phyloP scores from a whole-genome alignment of 1,140 invertebrate species.

The Pogonus chalceus region DNA sequence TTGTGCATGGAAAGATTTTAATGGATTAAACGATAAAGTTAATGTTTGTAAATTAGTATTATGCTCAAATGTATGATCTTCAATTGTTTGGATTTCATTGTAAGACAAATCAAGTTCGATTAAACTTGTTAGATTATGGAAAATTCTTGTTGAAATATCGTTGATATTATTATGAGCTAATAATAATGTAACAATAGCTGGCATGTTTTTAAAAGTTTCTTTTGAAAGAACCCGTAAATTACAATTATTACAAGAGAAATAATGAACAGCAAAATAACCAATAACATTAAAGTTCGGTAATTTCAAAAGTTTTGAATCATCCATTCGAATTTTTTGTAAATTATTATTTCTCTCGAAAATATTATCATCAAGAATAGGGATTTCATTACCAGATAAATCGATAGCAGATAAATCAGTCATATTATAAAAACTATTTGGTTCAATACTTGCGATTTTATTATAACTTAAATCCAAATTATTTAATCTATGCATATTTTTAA shows the following conservation, averaged over 20 bases:
- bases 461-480: slow-evolving; percentile 27
- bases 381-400: slow-evolving; percentile 27
- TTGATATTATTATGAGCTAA: slow-evolving; percentile 24
- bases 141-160: slow-evolving; percentile 32
- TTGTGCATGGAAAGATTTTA: slow-evolving; percentile 51
- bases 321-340: slow-evolving; percentile 24
- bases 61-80: slow-evolving; percentile 48
- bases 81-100: slow-evolving; percentile 47
- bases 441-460: slow-evolving; percentile 23
- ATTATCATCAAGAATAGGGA: slow-evolving; percentile 21
- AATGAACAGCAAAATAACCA: slow-evolving; percentile 20
- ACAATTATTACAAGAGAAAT: slow-evolving; percentile 29
- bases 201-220: slow-evolving; percentile 21
- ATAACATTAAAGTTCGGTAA: slow-evolving; percentile 19
- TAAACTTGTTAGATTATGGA: slow-evolving; percentile 43
- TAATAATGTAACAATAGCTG: slow-evolving; percentile 20
- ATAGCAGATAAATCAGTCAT: slow-evolving; percentile 24
- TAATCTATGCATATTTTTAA: slow-evolving; percentile 18
- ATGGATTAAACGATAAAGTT: slow-evolving; percentile 57
- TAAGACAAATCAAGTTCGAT: slow-evolving; percentile 57
- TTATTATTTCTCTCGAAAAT: slow-evolving; percentile 22
- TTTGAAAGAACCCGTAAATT: slow-evolving; percentile 14
- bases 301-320: slow-evolving; percentile 24
- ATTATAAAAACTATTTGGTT: slow-evolving; percentile 17
- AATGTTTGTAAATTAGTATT: slow-evolving; percentile 52